phyloP scores from a whole-genome alignment of 2,888 invertebrate genomes.

The Amphimallon solstitiale region DNA sequence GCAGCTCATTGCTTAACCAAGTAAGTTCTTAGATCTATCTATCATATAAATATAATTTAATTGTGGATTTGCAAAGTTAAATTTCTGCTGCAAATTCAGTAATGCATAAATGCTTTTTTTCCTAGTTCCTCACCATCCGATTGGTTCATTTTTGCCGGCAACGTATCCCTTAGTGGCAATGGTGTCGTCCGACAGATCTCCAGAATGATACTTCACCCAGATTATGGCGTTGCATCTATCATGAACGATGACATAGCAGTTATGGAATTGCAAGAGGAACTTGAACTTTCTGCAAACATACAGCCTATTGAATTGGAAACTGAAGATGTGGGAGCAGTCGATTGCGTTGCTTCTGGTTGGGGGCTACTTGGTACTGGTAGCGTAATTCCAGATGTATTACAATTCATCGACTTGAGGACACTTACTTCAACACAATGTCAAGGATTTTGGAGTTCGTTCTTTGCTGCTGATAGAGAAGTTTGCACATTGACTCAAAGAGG shows the following conservation, averaged over 20 bases:
- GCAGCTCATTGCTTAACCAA: conserved; percentile 47
- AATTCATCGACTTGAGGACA: neutral
- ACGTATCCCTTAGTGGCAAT: neutral
- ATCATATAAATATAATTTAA: too few relatives aligned
- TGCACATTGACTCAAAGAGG: neutral
- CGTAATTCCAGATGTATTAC: conserved; percentile 1
- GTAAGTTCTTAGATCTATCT: conserved; percentile 43
- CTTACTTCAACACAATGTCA: neutral
- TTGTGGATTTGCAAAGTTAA: too few relatives aligned
- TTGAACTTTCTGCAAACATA: neutral
- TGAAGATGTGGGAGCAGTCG: neutral
- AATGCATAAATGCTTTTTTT: too few relatives aligned
- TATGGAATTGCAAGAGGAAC: conserved; percentile 5
- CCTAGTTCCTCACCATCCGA: neutral
- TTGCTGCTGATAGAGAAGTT: neutral
- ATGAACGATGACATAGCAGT: conserved; percentile 7
- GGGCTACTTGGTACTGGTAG: neutral
- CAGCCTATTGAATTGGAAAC: conserved; percentile 18
- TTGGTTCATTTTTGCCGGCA: conserved; percentile 5
- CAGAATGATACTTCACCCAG: conserved; percentile 8
- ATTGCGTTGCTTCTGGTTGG: conserved; percentile 12
- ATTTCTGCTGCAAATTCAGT: too few relatives aligned
- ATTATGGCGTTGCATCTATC: neutral
- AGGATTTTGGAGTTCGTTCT: neutral
- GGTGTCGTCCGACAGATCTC: neutral